Conservation (phyloP, 2,113 vertebrate genomes). For the Neolamprologus sp. region DNA sequence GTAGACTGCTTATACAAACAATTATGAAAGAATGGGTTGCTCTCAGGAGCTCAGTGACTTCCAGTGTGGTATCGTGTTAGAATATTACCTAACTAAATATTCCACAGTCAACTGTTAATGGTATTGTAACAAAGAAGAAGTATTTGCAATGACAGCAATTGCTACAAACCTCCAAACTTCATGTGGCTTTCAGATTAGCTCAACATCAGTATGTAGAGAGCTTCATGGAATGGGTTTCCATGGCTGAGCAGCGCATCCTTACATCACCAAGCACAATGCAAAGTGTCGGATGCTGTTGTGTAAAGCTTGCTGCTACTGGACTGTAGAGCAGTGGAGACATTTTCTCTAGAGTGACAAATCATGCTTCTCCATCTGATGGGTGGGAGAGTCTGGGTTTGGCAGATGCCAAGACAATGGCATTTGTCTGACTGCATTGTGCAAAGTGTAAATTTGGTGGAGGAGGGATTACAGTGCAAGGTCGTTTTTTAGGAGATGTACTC, state of each 20-base stretch:
- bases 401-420: not conserved
- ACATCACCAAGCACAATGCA: not conserved
- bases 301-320: not conserved
- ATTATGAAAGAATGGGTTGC: not conserved
- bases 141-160: not conserved
- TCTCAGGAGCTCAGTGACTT: not conserved
- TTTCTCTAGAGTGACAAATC: not conserved
- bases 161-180: not conserved
- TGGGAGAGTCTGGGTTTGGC: not conserved
- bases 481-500: not conserved
- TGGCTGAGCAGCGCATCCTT: not conserved
- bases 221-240: not conserved
- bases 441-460: not conserved
- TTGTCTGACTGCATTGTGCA: not conserved
- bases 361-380: not conserved
- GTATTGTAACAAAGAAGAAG: not conserved
- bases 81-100: not conserved
- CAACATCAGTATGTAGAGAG: not conserved
- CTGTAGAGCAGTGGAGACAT: not conserved
- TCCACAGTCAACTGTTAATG: not conserved
- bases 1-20: not conserved
- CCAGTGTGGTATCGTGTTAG: not conserved
- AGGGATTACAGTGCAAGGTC: not conserved
- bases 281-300: not conserved
- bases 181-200: not conserved